Evolutionary conservation across 2,888 invertebrate genomes (phyloP).

Genomic region (Corythucha ciliata): DNA sequence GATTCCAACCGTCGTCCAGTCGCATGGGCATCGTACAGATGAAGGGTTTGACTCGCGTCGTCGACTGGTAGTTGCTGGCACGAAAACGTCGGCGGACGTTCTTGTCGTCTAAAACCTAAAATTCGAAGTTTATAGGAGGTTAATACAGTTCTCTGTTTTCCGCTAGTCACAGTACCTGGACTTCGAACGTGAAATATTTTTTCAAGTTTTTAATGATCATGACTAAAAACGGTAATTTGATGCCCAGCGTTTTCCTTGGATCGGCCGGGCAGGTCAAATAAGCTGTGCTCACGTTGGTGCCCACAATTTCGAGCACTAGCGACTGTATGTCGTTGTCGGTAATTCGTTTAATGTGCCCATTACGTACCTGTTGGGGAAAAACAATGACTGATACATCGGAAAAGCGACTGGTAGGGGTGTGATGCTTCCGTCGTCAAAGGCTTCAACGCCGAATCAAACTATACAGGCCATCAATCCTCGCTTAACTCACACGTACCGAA

Average conservation of each 20-base stretch:
- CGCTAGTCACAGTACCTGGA: conserved; percentile 57
- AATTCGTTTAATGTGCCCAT: conserved; percentile 89
- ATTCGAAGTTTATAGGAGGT: too few species aligned
- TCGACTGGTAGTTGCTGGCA: conserved; percentile 84
- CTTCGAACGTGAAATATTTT: conserved; percentile 90
- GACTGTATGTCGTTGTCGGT: conserved; percentile 92
- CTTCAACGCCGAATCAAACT: too few species aligned
- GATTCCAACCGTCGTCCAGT: conserved; percentile 89
- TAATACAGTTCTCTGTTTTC: neutral
- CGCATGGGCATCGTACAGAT: conserved; percentile 96
- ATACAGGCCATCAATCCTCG: too few species aligned
- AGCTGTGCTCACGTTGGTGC: conserved; percentile 89
- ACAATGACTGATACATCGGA: too few species aligned
- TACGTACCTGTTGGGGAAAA: conserved; percentile 46
- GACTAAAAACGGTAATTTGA: conserved; percentile 84
- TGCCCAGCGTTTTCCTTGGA: conserved; percentile 78
- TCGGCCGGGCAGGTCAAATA: conserved; percentile 88
- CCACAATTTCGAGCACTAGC: conserved; percentile 82
- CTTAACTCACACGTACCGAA: too few species aligned
- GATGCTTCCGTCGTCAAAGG: too few species aligned
- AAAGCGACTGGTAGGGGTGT: too few species aligned
- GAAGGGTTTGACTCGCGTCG: conserved; percentile 90
- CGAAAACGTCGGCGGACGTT: conserved; percentile 64
- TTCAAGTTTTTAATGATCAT: conserved; percentile 93
- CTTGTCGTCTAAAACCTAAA: conserved; percentile 86